These are phyloP conservation scores for Melanocharis versteri DNA, from an alignment of 2,113 vertebrate species.

Conservation along the genomic window DNA sequence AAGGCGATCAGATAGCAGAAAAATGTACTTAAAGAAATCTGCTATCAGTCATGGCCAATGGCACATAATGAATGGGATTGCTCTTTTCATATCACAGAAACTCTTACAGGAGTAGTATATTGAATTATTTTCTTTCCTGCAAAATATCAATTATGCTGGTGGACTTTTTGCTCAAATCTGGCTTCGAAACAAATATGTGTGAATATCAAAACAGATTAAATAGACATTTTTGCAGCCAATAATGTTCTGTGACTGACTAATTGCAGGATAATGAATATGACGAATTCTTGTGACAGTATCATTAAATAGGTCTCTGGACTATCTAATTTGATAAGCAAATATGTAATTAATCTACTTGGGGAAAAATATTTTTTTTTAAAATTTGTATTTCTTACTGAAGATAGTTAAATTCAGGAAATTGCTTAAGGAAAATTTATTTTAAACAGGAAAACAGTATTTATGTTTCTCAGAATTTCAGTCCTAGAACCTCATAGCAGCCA, in stretches of 20 bases:
- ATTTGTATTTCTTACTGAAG: neutral
- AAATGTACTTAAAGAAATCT: neutral
- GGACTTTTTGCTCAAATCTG: neutral
- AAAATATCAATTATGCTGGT: neutral
- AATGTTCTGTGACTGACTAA: neutral
- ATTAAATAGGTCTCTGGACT: neutral
- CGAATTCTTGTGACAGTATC: neutral
- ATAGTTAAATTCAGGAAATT: neutral
- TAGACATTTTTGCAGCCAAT: neutral
- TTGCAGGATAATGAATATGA: neutral
- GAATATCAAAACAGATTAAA: neutral
- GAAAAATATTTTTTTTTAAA: neutral
- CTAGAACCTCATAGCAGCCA: neutral
- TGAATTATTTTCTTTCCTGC: neutral
- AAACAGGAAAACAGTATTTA: neutral
- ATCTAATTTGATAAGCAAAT: slow-evolving; percentile 24
- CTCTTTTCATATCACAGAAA: neutral
- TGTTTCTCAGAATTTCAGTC: neutral
- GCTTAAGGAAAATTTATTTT: neutral
- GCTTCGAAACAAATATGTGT: neutral
- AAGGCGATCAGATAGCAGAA: neutral
- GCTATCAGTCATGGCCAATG: neutral
- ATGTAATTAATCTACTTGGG: neutral
- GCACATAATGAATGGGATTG: neutral
- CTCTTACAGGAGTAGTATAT: neutral